A percentile compares a stretch with the other conserved stretches of the same genome.
phyloP scores from a whole-genome alignment of 2,113 vertebrate species.

The Ranitomeya variabilis region DNA sequence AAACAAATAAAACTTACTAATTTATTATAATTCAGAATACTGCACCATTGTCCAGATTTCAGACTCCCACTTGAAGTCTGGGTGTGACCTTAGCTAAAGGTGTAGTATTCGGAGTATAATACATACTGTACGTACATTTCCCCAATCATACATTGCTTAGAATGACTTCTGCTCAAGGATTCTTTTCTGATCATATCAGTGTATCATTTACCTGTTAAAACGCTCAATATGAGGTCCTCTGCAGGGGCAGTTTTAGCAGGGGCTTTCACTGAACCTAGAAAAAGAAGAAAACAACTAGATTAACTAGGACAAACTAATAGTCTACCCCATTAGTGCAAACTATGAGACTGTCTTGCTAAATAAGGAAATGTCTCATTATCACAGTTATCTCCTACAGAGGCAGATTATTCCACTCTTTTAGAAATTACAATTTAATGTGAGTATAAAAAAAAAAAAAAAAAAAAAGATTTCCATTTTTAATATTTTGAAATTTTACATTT shows the following conservation, averaged over 20 bases:
- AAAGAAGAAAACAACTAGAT: slow-evolving; percentile 35
- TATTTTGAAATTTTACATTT: neutral
- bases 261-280: slow-evolving; percentile 85
- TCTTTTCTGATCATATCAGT: neutral
- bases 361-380: neutral
- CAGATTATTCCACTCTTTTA: no score
- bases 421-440: neutral
- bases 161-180: neutral
- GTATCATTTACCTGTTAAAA: slow-evolving; percentile 84
- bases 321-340: neutral
- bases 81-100: no score
- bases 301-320: neutral
- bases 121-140: no score
- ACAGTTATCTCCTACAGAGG: neutral
- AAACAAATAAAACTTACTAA: no score
- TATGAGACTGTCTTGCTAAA: neutral
- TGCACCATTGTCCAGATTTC: no score
- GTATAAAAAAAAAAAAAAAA: neutral
- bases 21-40: no score
- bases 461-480: neutral
- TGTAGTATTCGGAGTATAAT: no score
- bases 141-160: neutral
- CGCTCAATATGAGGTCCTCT: slow-evolving; percentile 92
- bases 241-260: slow-evolving; percentile 76
- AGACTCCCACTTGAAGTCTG: no score